Evolutionary conservation across 2,888 invertebrate genomes (phyloP).

Genomic region (Coecobrya sp.): DNA sequence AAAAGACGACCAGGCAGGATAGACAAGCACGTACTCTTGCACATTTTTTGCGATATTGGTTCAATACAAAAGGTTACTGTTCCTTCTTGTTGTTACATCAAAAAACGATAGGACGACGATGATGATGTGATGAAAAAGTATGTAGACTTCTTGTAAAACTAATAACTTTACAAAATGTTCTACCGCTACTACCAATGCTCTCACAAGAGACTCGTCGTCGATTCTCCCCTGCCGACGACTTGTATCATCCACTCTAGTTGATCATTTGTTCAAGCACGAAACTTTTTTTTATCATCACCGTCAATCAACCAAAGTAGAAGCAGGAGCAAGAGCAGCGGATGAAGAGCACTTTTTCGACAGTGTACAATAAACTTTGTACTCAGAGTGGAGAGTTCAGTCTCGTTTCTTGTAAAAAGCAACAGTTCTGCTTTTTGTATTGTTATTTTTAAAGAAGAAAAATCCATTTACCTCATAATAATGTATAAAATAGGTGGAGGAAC

Average conservation of each 20-base stretch:
- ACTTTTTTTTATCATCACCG: slow-evolving; percentile 36
- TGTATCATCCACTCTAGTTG: background rate
- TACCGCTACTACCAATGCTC: background rate
- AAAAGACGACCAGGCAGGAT: background rate
- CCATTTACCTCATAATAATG: background rate
- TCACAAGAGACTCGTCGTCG: slow-evolving; percentile 24
- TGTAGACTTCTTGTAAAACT: slow-evolving; percentile 41
- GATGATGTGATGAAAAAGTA: slow-evolving; percentile 29
- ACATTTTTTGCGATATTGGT: background rate
- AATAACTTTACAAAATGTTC: slow-evolving; percentile 43
- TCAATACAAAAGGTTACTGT: background rate
- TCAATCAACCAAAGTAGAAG: slow-evolving; percentile 26
- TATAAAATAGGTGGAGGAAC: background rate
- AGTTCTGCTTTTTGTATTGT: background rate
- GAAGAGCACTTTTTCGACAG: slow-evolving; percentile 7
- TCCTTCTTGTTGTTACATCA: background rate
- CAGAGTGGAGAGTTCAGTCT: background rate
- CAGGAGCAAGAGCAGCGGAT: background rate
- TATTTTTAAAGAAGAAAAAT: background rate
- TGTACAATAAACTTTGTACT: slow-evolving; percentile 13
- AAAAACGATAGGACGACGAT: background rate
- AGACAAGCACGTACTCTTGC: background rate
- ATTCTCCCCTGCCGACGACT: background rate
- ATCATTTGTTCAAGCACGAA: slow-evolving; percentile 13
- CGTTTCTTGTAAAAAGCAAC: background rate